Percentiles rank a stretch among this genome's conserved stretches.
These are phyloP conservation scores for Dasyornis broadbenti DNA, from an alignment of 2,113 vertebrate genomes.

Conservation along the genomic window DNA sequence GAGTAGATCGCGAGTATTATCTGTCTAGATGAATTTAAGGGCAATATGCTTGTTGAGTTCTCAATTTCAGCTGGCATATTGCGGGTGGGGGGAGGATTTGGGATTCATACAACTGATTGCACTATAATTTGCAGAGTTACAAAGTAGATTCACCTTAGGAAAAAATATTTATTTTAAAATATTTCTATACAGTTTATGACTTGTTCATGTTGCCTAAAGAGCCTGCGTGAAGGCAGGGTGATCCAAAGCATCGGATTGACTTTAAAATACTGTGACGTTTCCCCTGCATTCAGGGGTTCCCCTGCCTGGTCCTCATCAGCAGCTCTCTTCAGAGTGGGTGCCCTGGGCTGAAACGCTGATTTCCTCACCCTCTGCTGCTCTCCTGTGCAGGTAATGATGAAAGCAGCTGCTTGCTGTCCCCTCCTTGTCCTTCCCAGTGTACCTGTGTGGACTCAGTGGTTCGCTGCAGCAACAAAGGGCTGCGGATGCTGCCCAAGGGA, in stretches of 20 bases:
- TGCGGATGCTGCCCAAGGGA: conserved; percentile 85
- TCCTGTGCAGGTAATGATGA: conserved; percentile 79
- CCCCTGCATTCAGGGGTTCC: background rate
- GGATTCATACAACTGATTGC: background rate
- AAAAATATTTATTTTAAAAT: background rate
- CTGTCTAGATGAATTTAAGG: background rate
- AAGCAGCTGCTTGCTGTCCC: conserved; percentile 85
- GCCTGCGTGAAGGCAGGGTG: background rate
- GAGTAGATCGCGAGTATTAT: background rate
- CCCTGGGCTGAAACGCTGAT: background rate
- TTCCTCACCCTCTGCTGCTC: background rate
- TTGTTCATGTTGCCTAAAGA: background rate
- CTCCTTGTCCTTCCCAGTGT: conserved; percentile 90
- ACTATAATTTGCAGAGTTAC: background rate
- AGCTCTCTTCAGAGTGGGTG: background rate
- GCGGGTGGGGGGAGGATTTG: background rate
- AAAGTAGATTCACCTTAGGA: background rate
- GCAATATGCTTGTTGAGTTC: background rate
- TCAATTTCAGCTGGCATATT: background rate
- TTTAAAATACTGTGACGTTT: background rate
- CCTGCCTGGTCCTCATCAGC: background rate
- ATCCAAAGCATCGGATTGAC: background rate
- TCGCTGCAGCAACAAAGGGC: conserved; percentile 92
- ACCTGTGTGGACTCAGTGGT: conserved; percentile 90
- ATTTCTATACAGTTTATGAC: background rate